A percentile compares a stretch with the other conserved stretches of the same genome.
Evolutionary conservation across 2,113 vertebrate species (phyloP).

Genomic region (Aplodontia rufa): DNA sequence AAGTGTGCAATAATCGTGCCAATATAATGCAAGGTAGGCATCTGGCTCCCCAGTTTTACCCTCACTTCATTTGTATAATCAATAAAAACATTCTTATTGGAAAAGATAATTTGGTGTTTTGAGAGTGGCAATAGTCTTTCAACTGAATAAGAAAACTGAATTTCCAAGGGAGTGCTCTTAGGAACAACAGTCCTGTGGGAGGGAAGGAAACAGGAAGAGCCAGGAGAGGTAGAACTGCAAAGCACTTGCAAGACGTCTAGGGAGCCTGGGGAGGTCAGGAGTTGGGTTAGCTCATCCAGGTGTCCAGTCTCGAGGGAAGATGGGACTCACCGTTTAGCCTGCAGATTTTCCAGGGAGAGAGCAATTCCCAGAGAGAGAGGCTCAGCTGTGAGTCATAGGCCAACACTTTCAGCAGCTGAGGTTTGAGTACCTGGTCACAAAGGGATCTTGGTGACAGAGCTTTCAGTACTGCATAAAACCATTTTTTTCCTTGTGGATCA

Average conservation of each 20-base stretch:
- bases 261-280: too few relatives aligned
- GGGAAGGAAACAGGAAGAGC: not conserved
- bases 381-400: not conserved
- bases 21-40: not conserved
- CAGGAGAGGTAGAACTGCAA: not conserved
- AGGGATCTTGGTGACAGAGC: not conserved
- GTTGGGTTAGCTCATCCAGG: not conserved
- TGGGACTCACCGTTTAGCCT: not conserved
- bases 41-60: not conserved
- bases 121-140: not conserved
- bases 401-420: not conserved
- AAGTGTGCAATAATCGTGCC: not conserved
- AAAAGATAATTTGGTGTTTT: not conserved
- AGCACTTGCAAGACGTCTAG: not conserved
- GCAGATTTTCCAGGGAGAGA: too few relatives aligned
- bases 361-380: not conserved
- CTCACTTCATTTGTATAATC: not conserved
- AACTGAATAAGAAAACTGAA: not conserved
- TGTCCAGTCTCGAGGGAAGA: not conserved
- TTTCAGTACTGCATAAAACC: not conserved
- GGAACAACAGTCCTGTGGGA: not conserved
- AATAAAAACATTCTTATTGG: not conserved
- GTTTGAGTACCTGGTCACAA: not conserved
- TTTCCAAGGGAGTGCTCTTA: not conserved
- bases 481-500: not conserved